Evolutionary conservation across 1,140 invertebrate species (phyloP), one percentile per base, ranked within the genome.

Genomic region (Epicauta chinensis): DNA sequence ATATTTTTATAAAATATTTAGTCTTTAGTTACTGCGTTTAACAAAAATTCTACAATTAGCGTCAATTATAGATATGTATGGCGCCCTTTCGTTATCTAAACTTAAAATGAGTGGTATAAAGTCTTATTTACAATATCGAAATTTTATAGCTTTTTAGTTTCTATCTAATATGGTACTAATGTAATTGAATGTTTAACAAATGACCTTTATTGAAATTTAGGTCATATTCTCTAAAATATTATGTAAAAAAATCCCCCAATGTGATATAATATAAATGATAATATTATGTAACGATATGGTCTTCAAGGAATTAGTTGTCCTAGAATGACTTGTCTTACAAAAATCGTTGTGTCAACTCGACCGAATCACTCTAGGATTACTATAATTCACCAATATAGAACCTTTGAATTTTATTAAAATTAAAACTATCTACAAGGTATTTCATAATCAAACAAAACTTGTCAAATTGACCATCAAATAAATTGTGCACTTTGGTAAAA

Each of bases 261-360:
- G 57, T 59, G 57, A 59, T 59, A 59, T 59, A 59, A 55, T 23
- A 23, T 23, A n/a, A 55, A 34, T 56, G 57, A 59, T 59, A 59
- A 58, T 58, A 57, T 57, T 53, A 46, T 53, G n/a, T n/a, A 23
- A 23, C 23, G 23, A 23, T 35, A 38, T 13, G 41, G 37, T 23
- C 23, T 23, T 7, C 7, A 23, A 23, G 23, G 15, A 13, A 38
- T 17, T 30, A 45, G 51, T 31, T 39, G 32, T n/a, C 6, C 16
- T 51, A 30, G 38, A 45, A 34, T 7, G 14, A 16, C 51, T 40
- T 36, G 50, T 39, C 41, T 41, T 51, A n/a, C n/a, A 23, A 3
- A 23, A 23, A 23, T 23, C 7, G 23, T 23, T 23, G n/a, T n/a
- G n/a, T n/a, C n/a, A n/a, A n/a, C n/a, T n/a, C n/a, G n/a, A n/a